Conservation (phyloP, 2,888 invertebrate genomes). For the Synanthedon myopaeformis region DNA sequence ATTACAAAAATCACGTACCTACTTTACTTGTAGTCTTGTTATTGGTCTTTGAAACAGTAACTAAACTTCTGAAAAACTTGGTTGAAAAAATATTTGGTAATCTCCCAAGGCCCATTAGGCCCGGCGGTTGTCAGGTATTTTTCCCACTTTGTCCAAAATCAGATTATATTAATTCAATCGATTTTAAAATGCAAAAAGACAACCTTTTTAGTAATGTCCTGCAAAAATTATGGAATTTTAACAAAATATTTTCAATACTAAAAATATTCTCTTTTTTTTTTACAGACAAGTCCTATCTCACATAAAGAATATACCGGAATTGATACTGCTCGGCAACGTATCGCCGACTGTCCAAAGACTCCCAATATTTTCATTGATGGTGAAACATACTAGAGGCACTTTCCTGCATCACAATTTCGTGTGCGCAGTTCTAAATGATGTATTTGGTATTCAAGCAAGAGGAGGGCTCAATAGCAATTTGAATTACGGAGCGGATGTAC, state of each 20-base stretch:
- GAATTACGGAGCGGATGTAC: slow-evolving; percentile 85
- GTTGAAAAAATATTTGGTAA: too few species aligned
- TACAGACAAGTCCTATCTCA: slow-evolving; percentile 83
- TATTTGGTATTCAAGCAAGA: slow-evolving; percentile 90
- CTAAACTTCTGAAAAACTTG: too few species aligned
- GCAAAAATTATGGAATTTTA: too few species aligned
- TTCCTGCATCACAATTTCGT: slow-evolving; percentile 92
- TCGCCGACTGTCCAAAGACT: slow-evolving; percentile 76
- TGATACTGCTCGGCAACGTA: slow-evolving; percentile 80
- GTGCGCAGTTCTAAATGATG: slow-evolving; percentile 87
- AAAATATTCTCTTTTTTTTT: slow-evolving; percentile 14
- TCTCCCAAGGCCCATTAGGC: too few species aligned
- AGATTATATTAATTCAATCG: too few species aligned
- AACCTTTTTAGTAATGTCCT: too few species aligned
- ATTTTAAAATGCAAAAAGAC: too few species aligned
- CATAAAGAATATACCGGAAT: slow-evolving; percentile 81
- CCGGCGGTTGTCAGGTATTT: too few species aligned
- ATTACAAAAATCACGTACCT: too few species aligned
- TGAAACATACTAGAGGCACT: slow-evolving; percentile 82
- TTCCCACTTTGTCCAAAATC: too few species aligned
- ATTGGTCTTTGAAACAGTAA: too few species aligned
- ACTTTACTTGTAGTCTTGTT: too few species aligned
- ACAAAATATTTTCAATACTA: neutral
- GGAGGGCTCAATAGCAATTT: slow-evolving; percentile 86
- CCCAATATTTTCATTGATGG: slow-evolving; percentile 88